These are phyloP conservation scores for Helleia helle DNA, from an alignment of 2,888 invertebrate genomes.

Conservation along the genomic window DNA sequence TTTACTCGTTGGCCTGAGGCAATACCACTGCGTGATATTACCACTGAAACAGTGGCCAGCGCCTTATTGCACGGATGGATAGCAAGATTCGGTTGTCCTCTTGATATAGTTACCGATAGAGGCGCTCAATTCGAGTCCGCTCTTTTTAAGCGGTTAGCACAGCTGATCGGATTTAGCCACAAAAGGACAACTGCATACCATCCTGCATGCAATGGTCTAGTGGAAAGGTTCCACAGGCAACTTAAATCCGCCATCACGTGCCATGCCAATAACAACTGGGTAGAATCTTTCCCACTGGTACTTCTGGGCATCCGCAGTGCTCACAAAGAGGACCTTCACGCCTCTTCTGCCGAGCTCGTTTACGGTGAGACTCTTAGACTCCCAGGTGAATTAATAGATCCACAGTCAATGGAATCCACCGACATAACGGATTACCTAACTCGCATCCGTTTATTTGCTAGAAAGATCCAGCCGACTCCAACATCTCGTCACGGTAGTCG, in stretches of 20 bases:
- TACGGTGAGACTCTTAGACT: background rate
- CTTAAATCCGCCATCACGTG: background rate
- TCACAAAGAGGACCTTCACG: no score
- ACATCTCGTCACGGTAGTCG: background rate
- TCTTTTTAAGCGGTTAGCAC: background rate
- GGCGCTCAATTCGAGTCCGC: background rate
- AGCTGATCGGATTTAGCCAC: slow-evolving; percentile 13
- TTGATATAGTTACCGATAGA: background rate
- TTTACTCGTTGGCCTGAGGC: background rate
- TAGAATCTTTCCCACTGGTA: background rate
- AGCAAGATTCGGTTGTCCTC: background rate
- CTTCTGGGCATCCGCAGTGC: background rate
- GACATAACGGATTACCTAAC: background rate
- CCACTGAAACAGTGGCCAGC: background rate
- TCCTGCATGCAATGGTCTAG: slow-evolving; percentile 23
- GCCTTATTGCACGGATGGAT: background rate
- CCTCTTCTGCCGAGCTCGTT: background rate
- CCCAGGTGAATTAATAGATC: background rate
- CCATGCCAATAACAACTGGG: background rate
- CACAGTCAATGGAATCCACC: background rate
- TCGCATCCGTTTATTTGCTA: background rate
- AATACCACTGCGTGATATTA: background rate
- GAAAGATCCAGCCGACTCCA: background rate
- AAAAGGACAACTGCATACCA: slow-evolving; percentile 26
- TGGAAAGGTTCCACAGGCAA: slow-evolving; percentile 23